Conservation (phyloP, 2,888 invertebrate genomes). For the Empis stercorea region DNA sequence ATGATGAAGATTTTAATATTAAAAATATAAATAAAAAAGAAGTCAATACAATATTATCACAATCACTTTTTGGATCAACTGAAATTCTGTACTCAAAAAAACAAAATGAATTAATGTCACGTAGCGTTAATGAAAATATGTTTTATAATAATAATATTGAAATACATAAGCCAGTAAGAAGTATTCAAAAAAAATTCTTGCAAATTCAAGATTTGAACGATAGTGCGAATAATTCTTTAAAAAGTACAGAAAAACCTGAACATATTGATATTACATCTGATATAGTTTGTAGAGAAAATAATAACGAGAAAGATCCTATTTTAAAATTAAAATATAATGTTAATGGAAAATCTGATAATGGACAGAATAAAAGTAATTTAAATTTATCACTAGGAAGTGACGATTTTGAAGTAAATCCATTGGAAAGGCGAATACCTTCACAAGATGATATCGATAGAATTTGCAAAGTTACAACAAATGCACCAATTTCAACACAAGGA, state of each 20-base stretch:
- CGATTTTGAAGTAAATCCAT: conserved; percentile 34
- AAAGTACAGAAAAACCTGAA: too few species aligned
- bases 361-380: conserved; percentile 25
- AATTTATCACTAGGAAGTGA: conserved; percentile 34
- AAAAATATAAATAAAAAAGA: conserved; percentile 15
- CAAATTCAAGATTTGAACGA: conserved; percentile 23
- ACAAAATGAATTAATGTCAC: conserved; percentile 28
- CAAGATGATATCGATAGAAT: conserved; percentile 79
- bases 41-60: conserved; percentile 26
- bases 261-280: too few species aligned
- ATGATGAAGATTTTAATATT: conserved; percentile 18
- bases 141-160: conserved; percentile 34
- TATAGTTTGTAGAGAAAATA: neutral
- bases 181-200: conserved; percentile 27
- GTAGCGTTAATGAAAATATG: conserved; percentile 34
- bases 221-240: conserved; percentile 9
- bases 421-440: conserved; percentile 47
- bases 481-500: conserved; percentile 59
- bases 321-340: conserved; percentile 19
- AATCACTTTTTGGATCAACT: conserved; percentile 34
- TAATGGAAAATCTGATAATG: conserved; percentile 1
- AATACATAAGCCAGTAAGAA: conserved; percentile 16
- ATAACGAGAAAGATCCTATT: conserved; percentile 16
- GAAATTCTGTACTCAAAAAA: conserved; percentile 29
- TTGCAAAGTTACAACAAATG: conserved; percentile 74